Evolutionary conservation across 2,113 vertebrate genomes (phyloP), one percentile per base, ranked within the genome.

Genomic region (Colinus virginianus): DNA sequence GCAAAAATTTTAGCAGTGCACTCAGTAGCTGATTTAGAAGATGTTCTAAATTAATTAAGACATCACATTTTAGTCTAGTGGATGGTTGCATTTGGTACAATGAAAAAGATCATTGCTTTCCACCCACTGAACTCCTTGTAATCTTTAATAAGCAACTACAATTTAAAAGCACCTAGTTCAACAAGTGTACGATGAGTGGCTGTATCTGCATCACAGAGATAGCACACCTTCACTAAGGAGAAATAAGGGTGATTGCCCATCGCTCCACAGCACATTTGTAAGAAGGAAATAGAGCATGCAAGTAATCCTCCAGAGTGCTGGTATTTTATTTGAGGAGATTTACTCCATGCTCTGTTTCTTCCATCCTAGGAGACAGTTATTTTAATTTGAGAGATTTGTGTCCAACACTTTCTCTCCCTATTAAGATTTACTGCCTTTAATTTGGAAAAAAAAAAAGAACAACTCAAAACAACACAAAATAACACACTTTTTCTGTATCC

Each of bases 281-380:
- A 92, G 77, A 62, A 92, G 84, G 90, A 97, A 97, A 79, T 59
- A 97, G 96, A 97, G 95, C 95, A 86, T 94, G 87, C 61, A 96
- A 25, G 59, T 95, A 97, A 97, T 97, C 95, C 96, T 96, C 90
- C 64, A 5, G 78, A 94, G 96, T 80, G 77, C 43, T 93, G 92
- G 45, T 75, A 63, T 97, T 97, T 97, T 91, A 94, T 90, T 96
- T 53, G 92, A 96, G 79, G 85, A 97, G 95, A 97, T 97, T 97
- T 96, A 76, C 80, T 96, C 95, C 93, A 90, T 93, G 96, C 94
- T 98, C 97, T 95, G 94, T 88, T 98, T 97, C 94, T 20, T 80
- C 64, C 90, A 93, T 81, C 83, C 85, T 84, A 74, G 92, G 58
- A 71, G 28, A 66, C 80, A 93, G 91, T 90, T 71, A 58, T 94